phyloP scores from a whole-genome alignment of 2,113 vertebrate genomes.

The Dinomys branickii region DNA sequence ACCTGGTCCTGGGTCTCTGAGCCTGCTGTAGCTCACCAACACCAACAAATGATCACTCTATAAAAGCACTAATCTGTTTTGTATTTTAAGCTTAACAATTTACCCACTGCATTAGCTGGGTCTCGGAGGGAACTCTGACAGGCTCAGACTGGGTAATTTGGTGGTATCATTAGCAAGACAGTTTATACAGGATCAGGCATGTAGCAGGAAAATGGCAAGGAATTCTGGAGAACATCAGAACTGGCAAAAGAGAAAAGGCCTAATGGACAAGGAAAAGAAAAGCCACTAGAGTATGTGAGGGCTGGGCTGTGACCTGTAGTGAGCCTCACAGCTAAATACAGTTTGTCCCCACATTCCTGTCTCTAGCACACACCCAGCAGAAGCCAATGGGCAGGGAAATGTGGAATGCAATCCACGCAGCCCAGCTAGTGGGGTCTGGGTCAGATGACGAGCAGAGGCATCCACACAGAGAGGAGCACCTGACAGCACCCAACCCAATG shows the following conservation, averaged over 20 bases:
- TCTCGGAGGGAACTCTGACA: not conserved
- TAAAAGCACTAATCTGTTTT: not conserved
- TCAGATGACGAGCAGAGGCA: not conserved
- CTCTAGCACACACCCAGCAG: not conserved
- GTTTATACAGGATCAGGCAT: not conserved
- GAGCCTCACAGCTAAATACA: not conserved
- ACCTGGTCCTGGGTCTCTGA: not conserved
- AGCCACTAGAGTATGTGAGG: not conserved
- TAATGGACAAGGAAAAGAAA: not conserved
- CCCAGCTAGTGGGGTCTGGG: not conserved
- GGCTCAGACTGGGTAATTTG: not conserved
- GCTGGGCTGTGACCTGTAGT: not conserved
- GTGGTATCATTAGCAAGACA: not conserved
- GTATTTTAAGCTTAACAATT: not conserved
- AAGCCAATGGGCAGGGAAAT: not conserved
- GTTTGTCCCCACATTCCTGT: not conserved
- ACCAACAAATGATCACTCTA: not conserved
- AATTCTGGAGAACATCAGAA: not conserved
- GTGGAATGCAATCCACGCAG: not conserved
- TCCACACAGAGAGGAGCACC: not conserved
- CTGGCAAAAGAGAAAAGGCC: not conserved
- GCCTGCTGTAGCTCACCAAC: not conserved
- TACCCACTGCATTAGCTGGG: not conserved
- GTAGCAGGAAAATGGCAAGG: not conserved
- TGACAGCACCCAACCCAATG: not conserved